Conservation (phyloP, 2,113 vertebrate genomes). For the Hemiprocne comata region DNA sequence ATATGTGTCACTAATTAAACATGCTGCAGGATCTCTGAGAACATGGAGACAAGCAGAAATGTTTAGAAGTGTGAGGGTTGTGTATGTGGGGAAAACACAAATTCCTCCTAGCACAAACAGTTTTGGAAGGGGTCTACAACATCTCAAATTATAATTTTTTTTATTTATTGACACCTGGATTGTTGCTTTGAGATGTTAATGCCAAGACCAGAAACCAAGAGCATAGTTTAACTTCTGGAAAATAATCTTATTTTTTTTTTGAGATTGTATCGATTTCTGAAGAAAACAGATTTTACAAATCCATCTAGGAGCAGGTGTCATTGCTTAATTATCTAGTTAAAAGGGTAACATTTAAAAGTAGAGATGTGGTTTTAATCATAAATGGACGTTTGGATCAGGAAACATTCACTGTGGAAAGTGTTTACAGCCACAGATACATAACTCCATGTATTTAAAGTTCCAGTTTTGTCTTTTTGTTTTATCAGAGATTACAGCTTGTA, state of each 20-base stretch:
- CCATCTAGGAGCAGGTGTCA: background rate
- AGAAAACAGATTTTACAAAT: background rate
- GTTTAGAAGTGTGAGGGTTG: background rate
- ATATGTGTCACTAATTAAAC: background rate
- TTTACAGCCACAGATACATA: background rate
- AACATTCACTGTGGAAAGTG: background rate
- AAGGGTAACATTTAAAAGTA: background rate
- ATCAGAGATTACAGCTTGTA: background rate
- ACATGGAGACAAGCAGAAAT: background rate
- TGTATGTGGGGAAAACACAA: background rate
- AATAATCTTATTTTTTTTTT: background rate
- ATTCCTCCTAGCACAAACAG: background rate
- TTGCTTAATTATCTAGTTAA: background rate
- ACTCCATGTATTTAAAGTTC: background rate
- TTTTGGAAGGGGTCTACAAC: background rate
- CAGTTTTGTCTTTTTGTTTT: background rate
- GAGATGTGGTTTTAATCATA: background rate
- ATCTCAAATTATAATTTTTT: background rate
- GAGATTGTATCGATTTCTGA: background rate
- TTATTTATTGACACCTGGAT: background rate
- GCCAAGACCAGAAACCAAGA: background rate
- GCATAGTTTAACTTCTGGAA: background rate
- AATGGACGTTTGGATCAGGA: background rate
- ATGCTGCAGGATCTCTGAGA: background rate
- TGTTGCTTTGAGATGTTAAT: background rate